phyloP scores from a whole-genome alignment of 2,113 vertebrate species.

The Lophochroa leadbeateri region DNA sequence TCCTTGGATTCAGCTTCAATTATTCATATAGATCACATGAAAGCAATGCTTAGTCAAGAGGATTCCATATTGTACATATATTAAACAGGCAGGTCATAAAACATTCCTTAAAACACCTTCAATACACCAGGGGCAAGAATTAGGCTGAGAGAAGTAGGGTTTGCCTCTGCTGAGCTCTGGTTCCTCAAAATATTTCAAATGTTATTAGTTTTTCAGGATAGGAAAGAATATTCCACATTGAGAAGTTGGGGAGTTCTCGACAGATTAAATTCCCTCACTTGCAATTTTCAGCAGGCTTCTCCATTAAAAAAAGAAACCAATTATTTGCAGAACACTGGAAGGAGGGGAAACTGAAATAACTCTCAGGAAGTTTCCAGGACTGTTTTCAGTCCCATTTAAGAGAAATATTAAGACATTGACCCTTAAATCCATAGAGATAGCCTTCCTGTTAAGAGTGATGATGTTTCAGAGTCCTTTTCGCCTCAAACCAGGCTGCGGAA shows the following conservation, averaged over 20 bases:
- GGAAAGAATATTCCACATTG: neutral
- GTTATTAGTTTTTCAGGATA: neutral
- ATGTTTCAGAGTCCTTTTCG: neutral
- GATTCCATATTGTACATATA: neutral
- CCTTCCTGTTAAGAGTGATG: neutral
- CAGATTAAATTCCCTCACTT: neutral
- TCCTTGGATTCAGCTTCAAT: neutral
- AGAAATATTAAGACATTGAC: neutral
- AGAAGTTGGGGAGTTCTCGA: neutral
- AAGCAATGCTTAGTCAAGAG: neutral
- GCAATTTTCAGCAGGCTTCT: neutral
- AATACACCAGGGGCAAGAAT: neutral
- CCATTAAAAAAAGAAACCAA: neutral
- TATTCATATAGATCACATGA: neutral
- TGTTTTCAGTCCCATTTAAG: neutral
- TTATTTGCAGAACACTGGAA: neutral
- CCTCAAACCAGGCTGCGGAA: neutral
- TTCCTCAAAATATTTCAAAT: neutral
- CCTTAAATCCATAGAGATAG: neutral
- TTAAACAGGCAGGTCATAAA: neutral
- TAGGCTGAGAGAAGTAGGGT: neutral
- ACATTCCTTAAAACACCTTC: neutral
- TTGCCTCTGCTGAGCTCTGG: neutral
- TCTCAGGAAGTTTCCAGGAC: neutral
- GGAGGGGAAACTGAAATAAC: neutral